A percentile compares a stretch with the other conserved stretches of the same genome.
Conservation (phyloP, 2,113 vertebrate species). For the Psittacula cyanocephala region DNA sequence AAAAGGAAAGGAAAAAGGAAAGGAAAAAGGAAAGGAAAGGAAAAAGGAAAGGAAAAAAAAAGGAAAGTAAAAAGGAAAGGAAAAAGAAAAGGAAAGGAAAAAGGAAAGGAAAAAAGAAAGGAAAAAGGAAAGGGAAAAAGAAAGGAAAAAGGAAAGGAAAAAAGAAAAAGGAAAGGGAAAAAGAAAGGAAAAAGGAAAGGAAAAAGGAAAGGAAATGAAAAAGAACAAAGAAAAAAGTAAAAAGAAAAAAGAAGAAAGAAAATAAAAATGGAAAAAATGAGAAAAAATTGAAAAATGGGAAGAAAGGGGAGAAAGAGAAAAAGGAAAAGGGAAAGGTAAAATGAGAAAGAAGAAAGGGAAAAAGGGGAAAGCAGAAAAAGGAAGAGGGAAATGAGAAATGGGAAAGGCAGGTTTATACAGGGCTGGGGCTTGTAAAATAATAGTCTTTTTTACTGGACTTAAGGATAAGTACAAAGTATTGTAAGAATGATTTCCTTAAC, state of each 20-base stretch:
- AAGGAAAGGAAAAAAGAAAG: not conserved
- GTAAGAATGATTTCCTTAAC: not conserved
- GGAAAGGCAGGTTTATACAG: not conserved
- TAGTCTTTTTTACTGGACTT: not conserved
- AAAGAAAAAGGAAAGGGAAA: too few relatives aligned
- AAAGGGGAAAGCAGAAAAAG: too few relatives aligned
- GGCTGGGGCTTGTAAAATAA: fast-evolving
- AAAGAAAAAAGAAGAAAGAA: not conserved
- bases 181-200: too few relatives aligned
- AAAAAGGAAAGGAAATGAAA: too few relatives aligned
- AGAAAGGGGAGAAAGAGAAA: not conserved
- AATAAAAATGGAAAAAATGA: not conserved
- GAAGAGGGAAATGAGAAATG: not conserved
- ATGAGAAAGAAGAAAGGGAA: too few relatives aligned
- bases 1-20: too few relatives aligned
- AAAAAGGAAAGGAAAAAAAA: not conserved
- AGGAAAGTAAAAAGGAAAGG: too few relatives aligned
- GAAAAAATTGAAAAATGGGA: too few relatives aligned
- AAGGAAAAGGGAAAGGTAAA: not conserved
- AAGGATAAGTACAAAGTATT: not conserved
- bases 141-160: not conserved
- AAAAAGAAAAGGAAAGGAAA: not conserved
- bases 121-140: fast-evolving
- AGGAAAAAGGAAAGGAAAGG: not conserved
- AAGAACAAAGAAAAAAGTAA: too few relatives aligned